Evolutionary conservation across 2,888 invertebrate species (phyloP).

Genomic region (Melanotus villosus): DNA sequence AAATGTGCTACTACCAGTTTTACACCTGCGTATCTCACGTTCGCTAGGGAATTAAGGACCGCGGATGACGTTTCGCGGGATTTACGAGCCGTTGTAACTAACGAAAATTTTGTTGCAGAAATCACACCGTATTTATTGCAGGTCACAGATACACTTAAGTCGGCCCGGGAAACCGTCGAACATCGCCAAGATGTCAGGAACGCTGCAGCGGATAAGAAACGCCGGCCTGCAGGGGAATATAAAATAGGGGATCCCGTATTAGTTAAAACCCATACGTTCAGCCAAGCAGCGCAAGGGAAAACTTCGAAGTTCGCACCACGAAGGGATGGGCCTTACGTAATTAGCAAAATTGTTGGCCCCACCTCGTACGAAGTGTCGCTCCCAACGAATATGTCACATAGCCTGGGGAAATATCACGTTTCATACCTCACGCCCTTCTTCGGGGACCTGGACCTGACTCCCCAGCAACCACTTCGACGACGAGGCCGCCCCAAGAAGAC

Average conservation of each 20-base stretch:
- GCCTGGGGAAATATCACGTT: no score
- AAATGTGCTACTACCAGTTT: neutral
- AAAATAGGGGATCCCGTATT: neutral
- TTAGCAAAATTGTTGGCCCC: no score
- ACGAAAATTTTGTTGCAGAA: slow-evolving; percentile 57
- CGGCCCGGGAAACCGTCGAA: slow-evolving; percentile 24
- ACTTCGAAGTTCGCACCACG: neutral
- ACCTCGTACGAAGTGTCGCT: no score
- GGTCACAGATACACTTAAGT: neutral
- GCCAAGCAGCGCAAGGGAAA: neutral
- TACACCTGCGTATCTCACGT: no score
- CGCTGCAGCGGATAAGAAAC: slow-evolving; percentile 16
- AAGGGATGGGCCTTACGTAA: neutral
- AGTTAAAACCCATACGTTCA: neutral
- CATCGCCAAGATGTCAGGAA: slow-evolving; percentile 29
- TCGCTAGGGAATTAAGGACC: slow-evolving; percentile 61
- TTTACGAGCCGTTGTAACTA: no score
- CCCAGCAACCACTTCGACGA: no score
- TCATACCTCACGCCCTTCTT: no score
- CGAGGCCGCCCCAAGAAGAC: no score
- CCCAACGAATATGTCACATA: no score
- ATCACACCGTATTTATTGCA: slow-evolving; percentile 54
- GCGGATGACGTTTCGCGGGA: slow-evolving; percentile 57
- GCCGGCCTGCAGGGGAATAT: neutral
- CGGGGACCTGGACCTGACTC: no score